A percentile compares a stretch with the other conserved stretches of the same genome.
These are phyloP conservation scores for Seriola aureovittata DNA, from an alignment of 2,113 vertebrate genomes.

Conservation along the genomic window DNA sequence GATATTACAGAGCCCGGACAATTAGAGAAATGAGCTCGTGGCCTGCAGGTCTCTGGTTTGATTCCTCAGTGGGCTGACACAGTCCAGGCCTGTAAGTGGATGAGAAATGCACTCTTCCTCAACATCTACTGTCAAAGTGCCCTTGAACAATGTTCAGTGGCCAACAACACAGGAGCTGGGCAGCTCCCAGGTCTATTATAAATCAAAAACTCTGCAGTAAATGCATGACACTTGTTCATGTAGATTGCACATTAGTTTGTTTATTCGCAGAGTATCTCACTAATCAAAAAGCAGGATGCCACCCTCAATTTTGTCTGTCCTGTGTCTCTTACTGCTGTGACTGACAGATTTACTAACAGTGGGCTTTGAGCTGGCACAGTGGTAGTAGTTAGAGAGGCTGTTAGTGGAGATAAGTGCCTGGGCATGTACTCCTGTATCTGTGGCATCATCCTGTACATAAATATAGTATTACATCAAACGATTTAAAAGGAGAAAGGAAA, in stretches of 20 bases:
- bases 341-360: slow-evolving; percentile 67
- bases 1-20: slow-evolving; percentile 63
- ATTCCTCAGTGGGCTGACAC: slow-evolving; percentile 53
- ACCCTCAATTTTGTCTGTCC: slow-evolving; percentile 21
- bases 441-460: slow-evolving; percentile 34
- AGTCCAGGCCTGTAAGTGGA: slow-evolving; percentile 60
- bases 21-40: slow-evolving; percentile 69
- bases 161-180: slow-evolving; percentile 78
- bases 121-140: slow-evolving; percentile 78
- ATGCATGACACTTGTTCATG: slow-evolving; percentile 74
- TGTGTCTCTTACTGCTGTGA: slow-evolving; percentile 33
- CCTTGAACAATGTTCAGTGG: slow-evolving; percentile 80
- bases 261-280: slow-evolving; percentile 42
- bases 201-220: slow-evolving; percentile 81
- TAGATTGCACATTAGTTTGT: slow-evolving; percentile 74
- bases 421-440: slow-evolving; percentile 37
- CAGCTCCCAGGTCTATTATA: slow-evolving; percentile 80
- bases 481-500: slow-evolving; percentile 5
- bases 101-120: slow-evolving; percentile 75
- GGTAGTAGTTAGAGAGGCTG: slow-evolving; percentile 53
- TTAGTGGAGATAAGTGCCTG: slow-evolving; percentile 55
- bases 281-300: slow-evolving; percentile 55
- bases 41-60: slow-evolving; percentile 64
- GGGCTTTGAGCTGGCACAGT: slow-evolving; percentile 51
- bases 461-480: background rate